A percentile compares a stretch with the other conserved stretches of the same genome.
Evolutionary conservation across 2,797 vertebrate genomes (phyloP).

Genomic region (Pangasius macronema): DNA sequence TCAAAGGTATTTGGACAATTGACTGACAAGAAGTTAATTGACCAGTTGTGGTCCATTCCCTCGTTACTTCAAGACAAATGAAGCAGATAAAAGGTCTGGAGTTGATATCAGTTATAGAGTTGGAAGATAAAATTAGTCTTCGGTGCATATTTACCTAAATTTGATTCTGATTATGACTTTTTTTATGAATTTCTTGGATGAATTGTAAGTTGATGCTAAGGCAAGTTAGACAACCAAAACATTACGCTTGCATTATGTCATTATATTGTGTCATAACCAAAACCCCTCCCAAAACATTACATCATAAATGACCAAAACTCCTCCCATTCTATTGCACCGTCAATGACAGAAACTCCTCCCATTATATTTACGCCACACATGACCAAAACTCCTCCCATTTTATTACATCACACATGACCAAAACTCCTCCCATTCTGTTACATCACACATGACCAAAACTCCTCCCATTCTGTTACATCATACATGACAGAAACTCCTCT

Average conservation of each 20-base stretch:
- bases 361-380: neutral
- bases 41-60: too few species aligned
- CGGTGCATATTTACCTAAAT: neutral
- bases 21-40: too few species aligned
- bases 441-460: neutral
- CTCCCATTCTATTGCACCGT: neutral
- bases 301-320: neutral
- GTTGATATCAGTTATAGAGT: too few species aligned
- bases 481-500: neutral
- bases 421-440: neutral
- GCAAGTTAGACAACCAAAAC: neutral
- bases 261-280: neutral
- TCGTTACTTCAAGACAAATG: neutral
- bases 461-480: neutral
- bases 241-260: neutral
- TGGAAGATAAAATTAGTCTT: too few species aligned
- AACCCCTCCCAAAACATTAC: neutral
- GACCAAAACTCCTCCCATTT: neutral
- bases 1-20: too few species aligned
- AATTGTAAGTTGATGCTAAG: neutral
- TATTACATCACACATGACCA: neutral
- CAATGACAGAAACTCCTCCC: too few species aligned
- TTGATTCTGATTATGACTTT: neutral
- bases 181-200: neutral
- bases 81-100: neutral